These are phyloP conservation scores for Hoplodrina blanda DNA, from an alignment of 2,888 invertebrate species.

Conservation along the genomic window DNA sequence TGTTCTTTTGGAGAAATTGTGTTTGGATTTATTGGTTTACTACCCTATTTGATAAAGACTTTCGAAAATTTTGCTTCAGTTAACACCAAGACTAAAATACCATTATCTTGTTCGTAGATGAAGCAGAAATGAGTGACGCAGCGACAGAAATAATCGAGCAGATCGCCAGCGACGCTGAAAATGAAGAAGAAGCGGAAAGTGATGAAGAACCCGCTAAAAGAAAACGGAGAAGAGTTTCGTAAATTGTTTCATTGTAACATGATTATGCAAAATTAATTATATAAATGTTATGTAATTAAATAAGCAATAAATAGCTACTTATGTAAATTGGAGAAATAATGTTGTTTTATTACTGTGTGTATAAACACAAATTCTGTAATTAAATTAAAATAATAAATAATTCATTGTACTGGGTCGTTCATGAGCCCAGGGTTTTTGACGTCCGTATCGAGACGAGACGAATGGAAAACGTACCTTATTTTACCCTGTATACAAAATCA, in stretches of 20 bases:
- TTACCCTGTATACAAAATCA: no score
- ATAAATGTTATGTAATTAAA: not conserved
- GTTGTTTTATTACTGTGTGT: not conserved
- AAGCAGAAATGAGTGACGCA: conserved; percentile 70
- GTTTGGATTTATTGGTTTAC: no score
- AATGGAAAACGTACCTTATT: no score
- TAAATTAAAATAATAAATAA: no score
- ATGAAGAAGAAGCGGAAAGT: conserved; percentile 49
- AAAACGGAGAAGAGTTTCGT: conserved; percentile 72
- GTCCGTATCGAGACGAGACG: no score
- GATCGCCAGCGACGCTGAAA: conserved; percentile 44
- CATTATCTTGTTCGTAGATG: conserved; percentile 56
- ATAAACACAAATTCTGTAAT: no score
- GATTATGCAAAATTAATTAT: no score
- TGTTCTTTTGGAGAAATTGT: no score
- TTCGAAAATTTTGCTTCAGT: no score
- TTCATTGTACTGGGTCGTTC: no score
- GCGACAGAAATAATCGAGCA: conserved; percentile 68
- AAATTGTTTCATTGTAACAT: conserved; percentile 18
- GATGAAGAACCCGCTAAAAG: conserved; percentile 65
- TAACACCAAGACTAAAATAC: not conserved
- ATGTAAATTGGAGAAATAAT: not conserved
- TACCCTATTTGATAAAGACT: no score
- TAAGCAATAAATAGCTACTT: conserved; percentile 12
- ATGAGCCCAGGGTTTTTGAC: no score